phyloP scores from a whole-genome alignment of 2,888 invertebrate genomes.

The Panzeria rudis region DNA sequence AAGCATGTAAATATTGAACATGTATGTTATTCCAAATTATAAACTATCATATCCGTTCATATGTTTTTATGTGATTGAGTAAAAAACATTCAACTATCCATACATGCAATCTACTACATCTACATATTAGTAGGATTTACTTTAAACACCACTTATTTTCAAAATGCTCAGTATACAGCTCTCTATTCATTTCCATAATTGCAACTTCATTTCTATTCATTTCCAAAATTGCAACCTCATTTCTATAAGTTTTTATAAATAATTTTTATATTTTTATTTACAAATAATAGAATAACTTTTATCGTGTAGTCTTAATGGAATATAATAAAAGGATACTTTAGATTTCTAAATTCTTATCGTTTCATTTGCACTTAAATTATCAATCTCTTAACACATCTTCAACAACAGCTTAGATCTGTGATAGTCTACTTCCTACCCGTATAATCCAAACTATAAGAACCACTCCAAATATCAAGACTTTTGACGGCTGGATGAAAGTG shows the following conservation, averaged over 20 bases:
- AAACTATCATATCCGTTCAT: no score
- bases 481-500: slow-evolving; percentile 89
- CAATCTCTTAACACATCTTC: slow-evolving; percentile 53
- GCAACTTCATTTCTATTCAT: no score
- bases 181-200: no score
- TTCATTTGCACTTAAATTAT: slow-evolving; percentile 52
- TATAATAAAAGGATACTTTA: slow-evolving; percentile 32
- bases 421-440: slow-evolving; percentile 84
- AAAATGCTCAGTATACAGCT: no score
- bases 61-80: no score
- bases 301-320: slow-evolving; percentile 34
- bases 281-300: not conserved
- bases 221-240: not conserved
- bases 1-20: no score
- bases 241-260: slow-evolving; percentile 30
- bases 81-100: no score
- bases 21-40: no score
- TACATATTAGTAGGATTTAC: no score
- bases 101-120: no score
- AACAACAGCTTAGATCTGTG: slow-evolving; percentile 27
- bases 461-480: slow-evolving; percentile 89
- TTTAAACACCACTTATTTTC: no score
- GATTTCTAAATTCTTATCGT: not conserved
- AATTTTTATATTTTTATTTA: slow-evolving; percentile 21
- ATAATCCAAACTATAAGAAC: slow-evolving; percentile 91